A percentile compares a stretch with the other conserved stretches of the same genome.
These are phyloP conservation scores for Macroglossus sobrinus DNA, from an alignment of 2,113 vertebrate genomes.

Conservation along the genomic window DNA sequence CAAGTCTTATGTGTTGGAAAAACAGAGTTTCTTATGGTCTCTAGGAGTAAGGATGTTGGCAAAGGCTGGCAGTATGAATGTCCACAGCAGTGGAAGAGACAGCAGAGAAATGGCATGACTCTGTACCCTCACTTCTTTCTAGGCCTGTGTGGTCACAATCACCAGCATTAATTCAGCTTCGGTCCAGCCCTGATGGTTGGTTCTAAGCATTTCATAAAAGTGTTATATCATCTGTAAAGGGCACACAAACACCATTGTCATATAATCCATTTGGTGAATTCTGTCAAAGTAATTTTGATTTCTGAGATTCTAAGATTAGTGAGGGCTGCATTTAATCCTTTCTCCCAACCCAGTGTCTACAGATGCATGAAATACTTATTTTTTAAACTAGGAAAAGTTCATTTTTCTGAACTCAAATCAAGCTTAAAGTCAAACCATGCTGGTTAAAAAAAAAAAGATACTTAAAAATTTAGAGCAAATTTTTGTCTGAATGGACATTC, in stretches of 20 bases:
- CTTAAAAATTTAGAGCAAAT: not conserved
- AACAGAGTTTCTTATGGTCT: not conserved
- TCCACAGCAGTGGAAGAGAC: accelerated
- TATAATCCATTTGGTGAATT: not conserved
- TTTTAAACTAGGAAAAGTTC: not conserved
- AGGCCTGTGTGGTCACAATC: not conserved
- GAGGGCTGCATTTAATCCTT: not conserved
- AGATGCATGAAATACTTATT: not conserved
- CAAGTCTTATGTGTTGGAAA: not conserved
- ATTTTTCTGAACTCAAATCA: not conserved
- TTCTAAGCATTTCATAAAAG: not conserved
- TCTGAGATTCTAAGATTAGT: not conserved
- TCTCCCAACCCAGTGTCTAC: not conserved
- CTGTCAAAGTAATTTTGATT: constrained; percentile 28
- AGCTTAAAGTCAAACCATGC: not conserved
- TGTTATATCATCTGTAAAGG: not conserved
- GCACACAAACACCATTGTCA: not conserved
- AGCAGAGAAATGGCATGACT: not conserved
- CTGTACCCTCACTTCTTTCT: accelerated
- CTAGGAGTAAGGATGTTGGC: not conserved
- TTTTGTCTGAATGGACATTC: not conserved
- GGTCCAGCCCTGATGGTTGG: not conserved
- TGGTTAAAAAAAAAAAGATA: not conserved
- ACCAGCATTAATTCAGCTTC: not conserved
- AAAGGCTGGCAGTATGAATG: not conserved